Evolutionary conservation across 2,888 invertebrate genomes (phyloP).

Genomic region (Trypoxylon attenuatum): DNA sequence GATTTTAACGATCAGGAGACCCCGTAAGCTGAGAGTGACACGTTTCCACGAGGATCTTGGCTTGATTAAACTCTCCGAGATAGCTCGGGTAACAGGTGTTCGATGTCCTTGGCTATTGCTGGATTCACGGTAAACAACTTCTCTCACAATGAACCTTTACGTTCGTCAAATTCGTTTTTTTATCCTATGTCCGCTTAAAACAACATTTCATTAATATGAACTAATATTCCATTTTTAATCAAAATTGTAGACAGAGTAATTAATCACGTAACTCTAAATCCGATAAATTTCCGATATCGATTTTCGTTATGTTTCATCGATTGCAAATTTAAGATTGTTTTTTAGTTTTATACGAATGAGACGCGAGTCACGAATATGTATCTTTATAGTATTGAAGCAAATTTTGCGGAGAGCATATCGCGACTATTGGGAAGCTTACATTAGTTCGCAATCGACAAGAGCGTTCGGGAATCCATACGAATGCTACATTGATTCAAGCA

Average conservation of each 20-base stretch:
- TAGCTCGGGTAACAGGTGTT: conserved; percentile 60
- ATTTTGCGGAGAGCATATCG: conserved; percentile 18
- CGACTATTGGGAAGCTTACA: conserved; percentile 16
- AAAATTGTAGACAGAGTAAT: background rate
- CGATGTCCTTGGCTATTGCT: conserved; percentile 42
- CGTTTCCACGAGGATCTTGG: conserved; percentile 32
- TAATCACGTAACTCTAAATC: too few species aligned
- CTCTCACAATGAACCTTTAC: conserved; percentile 16
- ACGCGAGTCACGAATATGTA: too few species aligned
- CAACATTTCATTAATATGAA: background rate
- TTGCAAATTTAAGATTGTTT: too few species aligned
- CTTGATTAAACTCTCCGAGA: conserved; percentile 61
- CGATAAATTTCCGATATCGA: too few species aligned
- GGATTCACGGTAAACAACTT: conserved; percentile 50
- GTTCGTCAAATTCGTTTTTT: conserved; percentile 18
- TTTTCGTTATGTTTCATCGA: too few species aligned
- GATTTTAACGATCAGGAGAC: background rate
- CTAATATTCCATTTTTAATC: background rate
- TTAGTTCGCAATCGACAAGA: conserved; percentile 5
- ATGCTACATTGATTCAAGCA: conserved; percentile 43
- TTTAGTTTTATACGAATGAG: too few species aligned
- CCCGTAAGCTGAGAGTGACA: background rate
- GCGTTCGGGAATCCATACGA: conserved; percentile 19
- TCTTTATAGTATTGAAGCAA: too few species aligned
- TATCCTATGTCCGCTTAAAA: background rate